Base-by-base conservation (phyloP, 2,113 vertebrate species). In the Sphyrna mokarran region DNA sequence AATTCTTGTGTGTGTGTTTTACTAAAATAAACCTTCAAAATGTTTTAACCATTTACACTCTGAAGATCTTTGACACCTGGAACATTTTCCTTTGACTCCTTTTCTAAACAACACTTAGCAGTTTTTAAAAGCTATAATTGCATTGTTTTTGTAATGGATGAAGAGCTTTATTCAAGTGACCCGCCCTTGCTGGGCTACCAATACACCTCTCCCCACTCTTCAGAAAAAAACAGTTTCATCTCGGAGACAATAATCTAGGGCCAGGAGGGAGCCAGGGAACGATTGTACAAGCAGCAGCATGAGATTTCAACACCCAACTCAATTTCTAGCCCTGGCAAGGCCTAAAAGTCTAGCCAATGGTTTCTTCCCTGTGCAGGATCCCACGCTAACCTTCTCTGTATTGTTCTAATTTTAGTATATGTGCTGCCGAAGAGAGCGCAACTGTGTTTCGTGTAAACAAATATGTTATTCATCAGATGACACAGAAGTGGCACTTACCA, bases 71-170 rank as follows among this genome's bases (percentile, higher is more conserved):
- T 95, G 94, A 37, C 94, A 76, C 69, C 94, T 76, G 43, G 68
- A 13, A 48, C 20, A 95, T 22, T 91, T 93, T 37, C 63, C 33
- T 93, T 33, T n/a, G 63, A 14, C 33, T 68, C 89, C 61, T 93
- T 93, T 93, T 93, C 89, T 93, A 93, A 91, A 93, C 61, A 66
- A 93, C 89, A 93, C 33, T n/a, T 93, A 68, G 61, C 33, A 93
- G n/a, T 93, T 93, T 95, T 66, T 69, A 95, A 72, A 76, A 76
- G 94, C 43, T 95, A 26, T n/a, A 91, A 63, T 70, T 68, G 26
- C 69, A 29, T 33, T 29, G 26, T 69, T 91, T 69, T 40, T 95
- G 69, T 54, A 76, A 76, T 72, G 43, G 43, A 54, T 4, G 43
- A 70, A 29, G 69, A 72, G 68, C 66, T n/a, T 72, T 95, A 72